phyloP scores from a whole-genome alignment of 2,113 vertebrate genomes.

The Barnardius zonarius region DNA sequence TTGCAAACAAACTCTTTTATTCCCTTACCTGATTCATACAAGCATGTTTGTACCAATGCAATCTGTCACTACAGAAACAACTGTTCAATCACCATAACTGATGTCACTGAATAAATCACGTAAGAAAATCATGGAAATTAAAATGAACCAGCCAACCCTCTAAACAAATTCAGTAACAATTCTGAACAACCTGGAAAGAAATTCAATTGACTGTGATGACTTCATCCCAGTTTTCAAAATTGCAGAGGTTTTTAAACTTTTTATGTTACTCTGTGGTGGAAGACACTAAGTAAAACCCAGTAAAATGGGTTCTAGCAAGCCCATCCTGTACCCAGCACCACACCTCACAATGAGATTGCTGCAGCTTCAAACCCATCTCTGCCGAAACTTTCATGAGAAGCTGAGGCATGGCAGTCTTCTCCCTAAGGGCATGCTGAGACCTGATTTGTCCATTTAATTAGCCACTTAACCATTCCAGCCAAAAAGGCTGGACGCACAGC shows the following conservation, averaged over 20 bases:
- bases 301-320: neutral
- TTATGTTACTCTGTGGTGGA: neutral
- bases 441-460: conserved; percentile 63
- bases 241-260: neutral
- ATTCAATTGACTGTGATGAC: neutral
- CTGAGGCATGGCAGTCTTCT: neutral
- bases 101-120: conserved; percentile 23
- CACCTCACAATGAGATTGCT: neutral
- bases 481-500: conserved; percentile 35
- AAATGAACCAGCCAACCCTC: neutral
- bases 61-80: conserved; percentile 36
- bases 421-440: neutral
- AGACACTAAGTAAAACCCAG: conserved; percentile 6
- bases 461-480: conserved; percentile 40
- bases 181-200: neutral
- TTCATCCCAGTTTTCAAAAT: conserved; percentile 29
- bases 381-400: conserved; percentile 1
- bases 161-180: neutral
- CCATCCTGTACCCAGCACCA: neutral
- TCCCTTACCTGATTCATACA: conserved; percentile 25
- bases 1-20: neutral
- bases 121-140: neutral
- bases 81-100: neutral
- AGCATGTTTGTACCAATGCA: neutral
- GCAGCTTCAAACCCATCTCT: conserved; percentile 7